Evolutionary conservation across 2,113 vertebrate species (phyloP).

Genomic region (Tenrec ecaudatus): DNA sequence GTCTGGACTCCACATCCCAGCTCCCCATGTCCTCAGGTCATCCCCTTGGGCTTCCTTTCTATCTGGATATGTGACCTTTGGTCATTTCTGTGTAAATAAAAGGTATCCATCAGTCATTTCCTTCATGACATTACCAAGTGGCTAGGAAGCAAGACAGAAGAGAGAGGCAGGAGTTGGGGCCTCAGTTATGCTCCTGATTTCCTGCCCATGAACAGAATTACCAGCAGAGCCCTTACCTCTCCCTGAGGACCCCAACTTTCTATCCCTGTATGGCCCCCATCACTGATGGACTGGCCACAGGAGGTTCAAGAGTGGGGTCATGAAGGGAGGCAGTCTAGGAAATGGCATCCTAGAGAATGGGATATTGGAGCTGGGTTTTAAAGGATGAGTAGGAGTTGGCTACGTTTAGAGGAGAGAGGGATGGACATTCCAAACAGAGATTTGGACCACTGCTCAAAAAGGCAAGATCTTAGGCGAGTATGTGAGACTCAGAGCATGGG

Average conservation of each 20-base stretch:
- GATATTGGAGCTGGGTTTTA: conserved; percentile 31
- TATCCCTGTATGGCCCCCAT: not conserved
- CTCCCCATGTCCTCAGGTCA: not conserved
- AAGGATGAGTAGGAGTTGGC: conserved; percentile 40
- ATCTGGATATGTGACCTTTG: not conserved
- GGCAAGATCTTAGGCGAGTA: not conserved
- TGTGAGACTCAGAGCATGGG: not conserved
- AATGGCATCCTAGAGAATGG: conserved; percentile 45
- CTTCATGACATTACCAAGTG: conserved; percentile 7
- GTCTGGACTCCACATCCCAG: not conserved
- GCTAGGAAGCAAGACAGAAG: conserved; percentile 11
- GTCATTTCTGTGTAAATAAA: conserved; percentile 59
- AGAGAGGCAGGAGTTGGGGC: conserved; percentile 24
- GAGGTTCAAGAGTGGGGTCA: not conserved
- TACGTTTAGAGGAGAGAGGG: not conserved
- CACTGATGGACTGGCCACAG: not conserved
- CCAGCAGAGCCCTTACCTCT: not conserved
- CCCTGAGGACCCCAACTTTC: not conserved
- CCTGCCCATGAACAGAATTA: not conserved
- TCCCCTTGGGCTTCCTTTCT: not conserved
- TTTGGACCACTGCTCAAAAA: not conserved
- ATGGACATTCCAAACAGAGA: conserved; percentile 13
- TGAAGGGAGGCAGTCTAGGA: not conserved
- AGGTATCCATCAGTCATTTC: not conserved
- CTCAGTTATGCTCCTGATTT: not conserved